These are phyloP conservation scores for Penaeus vannamei DNA, from an alignment of 1,140 invertebrate species.

Conservation along the genomic window DNA sequence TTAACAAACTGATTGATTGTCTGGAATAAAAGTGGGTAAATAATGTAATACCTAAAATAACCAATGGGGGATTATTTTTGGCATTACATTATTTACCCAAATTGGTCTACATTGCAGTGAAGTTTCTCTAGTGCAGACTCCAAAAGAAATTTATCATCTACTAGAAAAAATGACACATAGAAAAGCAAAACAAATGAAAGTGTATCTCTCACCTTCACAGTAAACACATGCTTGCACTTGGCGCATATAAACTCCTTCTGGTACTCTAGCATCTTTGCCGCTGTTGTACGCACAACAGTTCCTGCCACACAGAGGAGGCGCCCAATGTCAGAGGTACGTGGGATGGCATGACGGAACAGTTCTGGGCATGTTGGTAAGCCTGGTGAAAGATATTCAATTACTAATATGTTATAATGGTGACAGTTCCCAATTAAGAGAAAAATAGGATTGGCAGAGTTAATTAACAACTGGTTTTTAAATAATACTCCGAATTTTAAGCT, in stretches of 20 bases:
- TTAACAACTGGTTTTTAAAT: too few relatives aligned
- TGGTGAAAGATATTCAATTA: neutral
- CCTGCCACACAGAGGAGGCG: constrained; percentile 79
- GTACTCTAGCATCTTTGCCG: constrained; percentile 84
- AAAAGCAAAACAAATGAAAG: constrained; percentile 36
- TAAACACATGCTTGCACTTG: constrained; percentile 82
- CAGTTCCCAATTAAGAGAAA: neutral
- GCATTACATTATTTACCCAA: too few relatives aligned
- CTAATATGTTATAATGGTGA: neutral
- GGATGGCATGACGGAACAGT: constrained; percentile 77
- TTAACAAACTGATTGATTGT: too few relatives aligned
- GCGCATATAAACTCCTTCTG: constrained; percentile 82
- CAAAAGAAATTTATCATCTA: too few relatives aligned
- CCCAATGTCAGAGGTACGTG: constrained; percentile 79
- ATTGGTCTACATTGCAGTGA: too few relatives aligned
- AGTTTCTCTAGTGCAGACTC: too few relatives aligned
- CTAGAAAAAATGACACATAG: neutral
- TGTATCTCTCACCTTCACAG: constrained; percentile 75
- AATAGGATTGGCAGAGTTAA: too few relatives aligned
- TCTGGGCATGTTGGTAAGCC: constrained; percentile 76
- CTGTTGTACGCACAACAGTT: constrained; percentile 83
- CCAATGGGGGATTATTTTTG: too few relatives aligned
- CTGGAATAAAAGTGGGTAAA: too few relatives aligned
- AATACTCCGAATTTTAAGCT: too few relatives aligned
- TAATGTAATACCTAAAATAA: too few relatives aligned